Evolutionary conservation across 2,113 vertebrate genomes (phyloP), one percentile per base, ranked within the genome.

Genomic region (Herpailurus yagouaroundi): DNA sequence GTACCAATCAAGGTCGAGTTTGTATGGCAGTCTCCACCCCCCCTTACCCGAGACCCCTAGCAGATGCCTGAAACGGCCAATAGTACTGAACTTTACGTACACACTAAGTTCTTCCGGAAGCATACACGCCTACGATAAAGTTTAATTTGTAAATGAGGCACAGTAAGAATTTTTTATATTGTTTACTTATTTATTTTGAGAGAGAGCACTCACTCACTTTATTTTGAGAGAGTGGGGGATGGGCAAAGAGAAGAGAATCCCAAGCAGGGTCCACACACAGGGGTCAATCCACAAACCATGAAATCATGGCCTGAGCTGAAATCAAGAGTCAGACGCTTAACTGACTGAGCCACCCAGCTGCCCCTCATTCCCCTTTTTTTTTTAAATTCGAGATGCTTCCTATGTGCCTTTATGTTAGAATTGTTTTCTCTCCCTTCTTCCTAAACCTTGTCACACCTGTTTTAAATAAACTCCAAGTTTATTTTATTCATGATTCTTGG

Each of bases 401-500:
- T 55, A 11, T 31, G 36, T 5, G 36, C 36, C 10, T 82, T 41
- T 69, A 38, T 23, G 13, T 33, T 38, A 41, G 48, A 81, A 80
- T 31, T 80, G 23, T 21, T 68, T 60, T 80, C 74, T 13, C 27
- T 87, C 33, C 45, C 63, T 81, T 81, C 48, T 91, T 41, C n/a
- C 27, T 69, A 9, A 19, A 55, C 36, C 63, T 80, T 91, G 48
- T 41, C 48, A 41, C 25, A 18, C 81, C 45, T 84, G 60, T 66
- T 64, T 66, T 69, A 12, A 55, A 80, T 68, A 81, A 91, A 38
- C 48, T 10, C 50, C 71, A 88, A 31, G 16, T 93, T 96, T 95
- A 90, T 69, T 89, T 57, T 55, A 85, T 69, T 91, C 38, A 41
- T 48, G 95, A 93, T 79, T 84, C 68, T 90, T 90, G n/a, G 84